Percentiles rank a stretch among this genome's conserved stretches.
Evolutionary conservation across 2,888 invertebrate genomes (phyloP).

Genomic region (Parnassius orleans): DNA sequence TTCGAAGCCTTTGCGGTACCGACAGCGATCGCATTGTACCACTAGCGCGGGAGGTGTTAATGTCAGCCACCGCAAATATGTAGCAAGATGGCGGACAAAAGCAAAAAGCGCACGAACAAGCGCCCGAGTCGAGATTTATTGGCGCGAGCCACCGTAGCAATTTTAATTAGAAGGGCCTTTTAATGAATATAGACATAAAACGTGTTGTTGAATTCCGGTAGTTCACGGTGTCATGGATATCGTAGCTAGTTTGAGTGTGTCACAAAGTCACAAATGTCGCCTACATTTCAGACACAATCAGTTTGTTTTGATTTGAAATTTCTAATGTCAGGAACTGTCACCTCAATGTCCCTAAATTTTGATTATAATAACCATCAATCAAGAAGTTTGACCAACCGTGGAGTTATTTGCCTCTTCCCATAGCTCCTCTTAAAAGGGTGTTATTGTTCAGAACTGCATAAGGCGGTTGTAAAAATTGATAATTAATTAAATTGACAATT

Average conservation of each 20-base stretch:
- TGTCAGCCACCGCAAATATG: slow-evolving; percentile 45
- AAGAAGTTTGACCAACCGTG: too few species aligned
- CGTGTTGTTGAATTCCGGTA: slow-evolving; percentile 37
- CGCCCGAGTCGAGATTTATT: slow-evolving; percentile 43
- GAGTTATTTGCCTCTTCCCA: too few species aligned
- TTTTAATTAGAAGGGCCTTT: slow-evolving; percentile 51
- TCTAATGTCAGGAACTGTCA: too few species aligned
- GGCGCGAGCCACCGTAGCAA: slow-evolving; percentile 42
- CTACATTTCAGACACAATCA: too few species aligned
- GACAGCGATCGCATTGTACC: slow-evolving; percentile 41
- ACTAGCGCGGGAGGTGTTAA: slow-evolving; percentile 43
- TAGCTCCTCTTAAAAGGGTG: too few species aligned
- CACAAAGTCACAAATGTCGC: too few species aligned
- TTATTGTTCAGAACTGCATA: too few species aligned
- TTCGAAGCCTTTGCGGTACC: slow-evolving; percentile 36
- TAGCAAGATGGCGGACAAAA: slow-evolving; percentile 41
- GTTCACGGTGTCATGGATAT: slow-evolving; percentile 29
- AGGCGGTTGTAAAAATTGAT: too few species aligned
- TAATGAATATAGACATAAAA: slow-evolving; percentile 51
- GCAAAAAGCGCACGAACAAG: slow-evolving; percentile 37
- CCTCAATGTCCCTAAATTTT: too few species aligned
- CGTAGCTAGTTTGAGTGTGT: slow-evolving; percentile 18
- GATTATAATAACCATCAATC: too few species aligned
- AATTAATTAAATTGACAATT: too few species aligned
- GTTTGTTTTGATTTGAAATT: too few species aligned